Evolutionary conservation across 2,888 invertebrate species (phyloP).

Genomic region (Bombyx huttoni): DNA sequence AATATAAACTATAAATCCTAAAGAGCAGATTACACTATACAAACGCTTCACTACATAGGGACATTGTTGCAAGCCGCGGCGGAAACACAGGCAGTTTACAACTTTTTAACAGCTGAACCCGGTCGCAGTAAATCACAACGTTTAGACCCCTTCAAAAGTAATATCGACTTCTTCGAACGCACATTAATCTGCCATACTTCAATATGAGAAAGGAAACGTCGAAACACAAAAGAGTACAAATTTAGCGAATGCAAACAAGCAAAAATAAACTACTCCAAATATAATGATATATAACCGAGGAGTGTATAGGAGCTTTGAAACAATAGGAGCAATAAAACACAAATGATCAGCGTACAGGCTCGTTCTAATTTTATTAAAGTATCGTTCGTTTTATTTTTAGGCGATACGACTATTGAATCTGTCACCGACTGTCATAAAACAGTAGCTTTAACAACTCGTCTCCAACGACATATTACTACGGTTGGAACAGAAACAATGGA

Average conservation of each 20-base stretch:
- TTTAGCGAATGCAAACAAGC: conserved; percentile 33
- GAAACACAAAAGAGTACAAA: conserved; percentile 40
- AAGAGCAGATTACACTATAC: neutral
- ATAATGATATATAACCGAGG: conserved; percentile 5
- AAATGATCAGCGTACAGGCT: neutral
- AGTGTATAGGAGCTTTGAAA: neutral
- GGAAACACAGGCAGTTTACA: conserved; percentile 69
- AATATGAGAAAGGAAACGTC: conserved; percentile 59
- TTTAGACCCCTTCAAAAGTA: conserved; percentile 65
- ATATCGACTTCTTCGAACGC: conserved; percentile 68
- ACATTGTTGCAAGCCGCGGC: conserved; percentile 57
- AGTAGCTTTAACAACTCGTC: conserved; percentile 34
- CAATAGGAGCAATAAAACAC: neutral
- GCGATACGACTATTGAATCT: conserved; percentile 41
- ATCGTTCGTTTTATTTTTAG: conserved; percentile 16
- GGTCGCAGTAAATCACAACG: conserved; percentile 63
- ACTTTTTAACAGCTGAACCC: conserved; percentile 63
- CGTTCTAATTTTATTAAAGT: conserved; percentile 15
- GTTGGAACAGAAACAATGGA: conserved; percentile 17
- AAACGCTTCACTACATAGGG: neutral
- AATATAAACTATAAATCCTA: neutral
- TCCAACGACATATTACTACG: conserved; percentile 27
- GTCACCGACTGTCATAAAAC: conserved; percentile 51
- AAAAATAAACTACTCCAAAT: conserved; percentile 16
- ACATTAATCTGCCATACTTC: conserved; percentile 67